These are phyloP conservation scores for Urophycis tenuis DNA, from an alignment of 2,797 vertebrate genomes.

Conservation along the genomic window DNA sequence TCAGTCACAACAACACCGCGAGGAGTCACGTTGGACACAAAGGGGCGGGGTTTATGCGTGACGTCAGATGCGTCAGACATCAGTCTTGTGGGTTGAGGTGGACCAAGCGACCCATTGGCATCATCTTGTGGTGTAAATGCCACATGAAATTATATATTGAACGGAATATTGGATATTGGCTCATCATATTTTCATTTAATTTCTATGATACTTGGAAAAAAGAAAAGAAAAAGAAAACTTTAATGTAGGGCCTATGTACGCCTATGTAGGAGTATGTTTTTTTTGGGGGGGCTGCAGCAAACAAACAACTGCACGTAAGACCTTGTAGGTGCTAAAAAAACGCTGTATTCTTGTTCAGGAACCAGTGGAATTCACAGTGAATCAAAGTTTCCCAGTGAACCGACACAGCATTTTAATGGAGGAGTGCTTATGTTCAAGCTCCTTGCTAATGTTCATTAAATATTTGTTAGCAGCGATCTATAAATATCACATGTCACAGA, in stretches of 20 bases:
- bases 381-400: slow-evolving; percentile 35
- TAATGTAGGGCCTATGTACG: no score
- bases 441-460: slow-evolving; percentile 76
- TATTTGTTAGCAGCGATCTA: slow-evolving; percentile 76
- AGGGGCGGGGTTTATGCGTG: neutral
- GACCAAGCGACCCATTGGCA: slow-evolving; percentile 7
- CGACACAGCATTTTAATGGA: slow-evolving; percentile 42
- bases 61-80: slow-evolving; percentile 29
- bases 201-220: slow-evolving; percentile 16
- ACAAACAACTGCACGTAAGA: neutral
- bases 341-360: neutral
- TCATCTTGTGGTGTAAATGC: slow-evolving; percentile 39
- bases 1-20: slow-evolving; percentile 59
- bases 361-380: slow-evolving; percentile 18
- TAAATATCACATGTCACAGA: slow-evolving; percentile 77
- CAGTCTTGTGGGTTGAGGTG: slow-evolving; percentile 6
- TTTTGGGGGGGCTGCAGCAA: neutral
- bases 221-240: slow-evolving; percentile 5
- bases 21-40: slow-evolving; percentile 24
- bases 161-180: neutral
- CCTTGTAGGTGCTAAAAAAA: neutral
- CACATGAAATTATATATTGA: neutral
- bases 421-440: slow-evolving; percentile 52
- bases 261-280: no score
- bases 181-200: neutral